These are phyloP conservation scores for Gymnopithys bicolor DNA, from an alignment of 2,797 vertebrate species.

Conservation along the genomic window DNA sequence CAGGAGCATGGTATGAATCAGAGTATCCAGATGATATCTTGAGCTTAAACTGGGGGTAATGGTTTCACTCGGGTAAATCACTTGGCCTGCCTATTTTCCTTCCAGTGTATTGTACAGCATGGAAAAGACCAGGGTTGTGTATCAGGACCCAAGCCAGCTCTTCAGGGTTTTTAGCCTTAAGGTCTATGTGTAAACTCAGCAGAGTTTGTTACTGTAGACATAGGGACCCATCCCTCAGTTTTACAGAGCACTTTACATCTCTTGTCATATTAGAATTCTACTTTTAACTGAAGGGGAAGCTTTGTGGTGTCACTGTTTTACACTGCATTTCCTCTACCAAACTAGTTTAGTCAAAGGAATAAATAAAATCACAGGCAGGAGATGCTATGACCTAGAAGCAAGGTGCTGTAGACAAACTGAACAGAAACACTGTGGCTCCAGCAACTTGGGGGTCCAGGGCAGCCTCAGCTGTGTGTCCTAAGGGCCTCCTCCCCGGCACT, in stretches of 20 bases:
- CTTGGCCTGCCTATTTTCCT: not conserved
- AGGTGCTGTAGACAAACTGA: not conserved
- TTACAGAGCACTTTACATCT: not conserved
- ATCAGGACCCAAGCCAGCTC: not conserved
- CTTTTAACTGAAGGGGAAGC: not conserved
- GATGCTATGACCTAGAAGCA: not conserved
- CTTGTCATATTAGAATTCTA: not conserved
- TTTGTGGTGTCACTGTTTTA: not conserved
- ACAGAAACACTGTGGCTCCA: not conserved
- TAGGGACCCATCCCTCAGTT: not conserved
- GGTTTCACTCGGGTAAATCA: not conserved
- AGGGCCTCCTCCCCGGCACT: not conserved
- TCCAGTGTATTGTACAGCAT: not conserved
- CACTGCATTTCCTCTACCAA: not conserved
- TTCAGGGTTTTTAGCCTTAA: not conserved
- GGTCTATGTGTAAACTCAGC: not conserved
- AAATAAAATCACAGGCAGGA: not conserved
- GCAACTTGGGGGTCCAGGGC: not conserved
- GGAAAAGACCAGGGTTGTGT: not conserved
- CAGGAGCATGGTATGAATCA: not conserved
- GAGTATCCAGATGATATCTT: not conserved
- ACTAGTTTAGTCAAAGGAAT: not conserved
- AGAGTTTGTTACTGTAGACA: not conserved
- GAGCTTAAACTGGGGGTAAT: not conserved
- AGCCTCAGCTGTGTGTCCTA: not conserved